Percentiles rank a stretch among this genome's conserved stretches.
phyloP scores from a whole-genome alignment of 2,113 vertebrate genomes.

The Corythornis cristatus region DNA sequence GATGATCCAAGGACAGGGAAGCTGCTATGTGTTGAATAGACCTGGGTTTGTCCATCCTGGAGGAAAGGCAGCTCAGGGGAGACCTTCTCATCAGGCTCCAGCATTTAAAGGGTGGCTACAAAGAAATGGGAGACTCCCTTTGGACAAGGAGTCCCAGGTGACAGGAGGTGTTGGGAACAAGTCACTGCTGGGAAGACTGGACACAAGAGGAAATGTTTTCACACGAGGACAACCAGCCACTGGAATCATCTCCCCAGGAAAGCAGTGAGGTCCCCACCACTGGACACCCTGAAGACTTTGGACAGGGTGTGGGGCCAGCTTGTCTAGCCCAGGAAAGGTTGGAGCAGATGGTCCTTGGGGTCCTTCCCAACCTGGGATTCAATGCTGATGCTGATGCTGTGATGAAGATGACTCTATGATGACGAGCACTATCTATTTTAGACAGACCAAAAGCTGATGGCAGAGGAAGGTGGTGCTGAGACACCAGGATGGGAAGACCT shows the following conservation, averaged over 20 bases:
- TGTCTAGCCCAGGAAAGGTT: neutral
- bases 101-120: neutral
- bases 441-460: neutral
- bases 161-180: neutral
- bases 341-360: neutral
- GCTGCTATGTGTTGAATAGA: neutral
- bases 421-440: neutral
- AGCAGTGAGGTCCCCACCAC: neutral
- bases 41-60: neutral
- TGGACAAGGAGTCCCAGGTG: neutral
- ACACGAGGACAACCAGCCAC: neutral
- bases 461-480: neutral
- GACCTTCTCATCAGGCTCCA: neutral
- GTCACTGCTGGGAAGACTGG: neutral
- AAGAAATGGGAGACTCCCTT: neutral
- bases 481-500: neutral
- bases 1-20: neutral
- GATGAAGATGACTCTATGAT: too few species aligned
- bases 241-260: neutral
- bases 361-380: neutral
- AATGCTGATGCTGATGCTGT: too few species aligned
- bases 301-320: neutral
- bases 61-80: neutral
- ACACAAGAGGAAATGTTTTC: neutral
- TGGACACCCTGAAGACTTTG: neutral